phyloP scores from a whole-genome alignment of 2,113 vertebrate genomes.

The Pelecanoides urinatrix region DNA sequence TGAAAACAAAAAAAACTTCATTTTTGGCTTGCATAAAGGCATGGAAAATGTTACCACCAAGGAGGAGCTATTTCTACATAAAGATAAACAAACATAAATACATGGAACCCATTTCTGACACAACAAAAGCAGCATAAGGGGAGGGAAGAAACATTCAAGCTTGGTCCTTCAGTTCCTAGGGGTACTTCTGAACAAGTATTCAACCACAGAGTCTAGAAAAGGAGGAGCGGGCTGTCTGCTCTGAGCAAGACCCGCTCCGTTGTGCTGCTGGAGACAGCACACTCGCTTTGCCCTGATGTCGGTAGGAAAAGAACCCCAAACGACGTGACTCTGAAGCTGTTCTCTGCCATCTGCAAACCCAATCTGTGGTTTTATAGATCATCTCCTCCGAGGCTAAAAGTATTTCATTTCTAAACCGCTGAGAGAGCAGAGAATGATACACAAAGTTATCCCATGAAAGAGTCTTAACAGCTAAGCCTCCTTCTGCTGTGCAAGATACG shows the following conservation, averaged over 20 bases:
- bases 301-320: not conserved
- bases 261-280: fast-evolving
- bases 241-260: not conserved
- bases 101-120: not conserved
- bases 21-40: not conserved
- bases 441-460: conserved; percentile 1
- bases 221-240: not conserved
- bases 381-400: not conserved
- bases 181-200: not conserved
- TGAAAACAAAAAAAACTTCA: not conserved
- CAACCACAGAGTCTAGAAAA: not conserved
- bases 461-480: conserved; percentile 45
- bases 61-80: not conserved
- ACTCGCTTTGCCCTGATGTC: not conserved
- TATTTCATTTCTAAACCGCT: conserved; percentile 39
- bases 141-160: not conserved
- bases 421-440: conserved; percentile 1
- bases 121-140: not conserved
- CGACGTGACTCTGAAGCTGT: fast-evolving
- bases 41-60: not conserved
- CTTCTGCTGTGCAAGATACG: not conserved
- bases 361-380: conserved; percentile 22
- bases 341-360: not conserved
- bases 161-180: not conserved
- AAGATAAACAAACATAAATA: not conserved